Conservation (phyloP, 2,888 invertebrate genomes). For the Scaptomyza cyrtandrae region DNA sequence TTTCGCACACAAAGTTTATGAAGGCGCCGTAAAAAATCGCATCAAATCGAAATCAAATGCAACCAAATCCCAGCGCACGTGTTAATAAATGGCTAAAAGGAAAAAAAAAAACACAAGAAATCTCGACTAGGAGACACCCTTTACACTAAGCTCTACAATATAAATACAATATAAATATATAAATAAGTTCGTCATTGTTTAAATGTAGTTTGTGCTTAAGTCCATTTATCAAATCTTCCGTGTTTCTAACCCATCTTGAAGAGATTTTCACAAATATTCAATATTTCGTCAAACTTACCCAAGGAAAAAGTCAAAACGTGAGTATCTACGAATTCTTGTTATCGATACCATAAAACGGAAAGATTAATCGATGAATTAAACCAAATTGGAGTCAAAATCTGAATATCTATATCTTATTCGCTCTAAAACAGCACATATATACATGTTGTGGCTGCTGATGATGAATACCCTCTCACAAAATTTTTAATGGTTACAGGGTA, state of each 20-base stretch:
- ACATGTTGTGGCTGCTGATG: too few species aligned
- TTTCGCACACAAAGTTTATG: constrained; percentile 60
- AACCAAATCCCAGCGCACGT: constrained; percentile 67
- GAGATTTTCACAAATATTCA: neutral
- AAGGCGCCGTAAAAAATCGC: constrained; percentile 70
- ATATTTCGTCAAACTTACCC: neutral
- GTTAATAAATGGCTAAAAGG: constrained; percentile 70
- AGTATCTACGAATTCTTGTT: too few species aligned
- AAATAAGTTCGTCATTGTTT: too few species aligned
- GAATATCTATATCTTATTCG: too few species aligned
- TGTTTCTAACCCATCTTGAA: neutral
- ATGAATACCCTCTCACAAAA: neutral
- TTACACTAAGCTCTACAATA: too few species aligned
- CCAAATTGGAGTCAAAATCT: too few species aligned
- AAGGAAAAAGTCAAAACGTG: too few species aligned
- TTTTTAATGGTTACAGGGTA: neutral
- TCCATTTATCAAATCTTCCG: neutral
- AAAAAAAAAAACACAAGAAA: neutral
- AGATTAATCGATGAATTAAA: too few species aligned
- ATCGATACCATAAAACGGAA: too few species aligned
- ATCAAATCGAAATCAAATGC: constrained; percentile 71
- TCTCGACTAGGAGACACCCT: neutral
- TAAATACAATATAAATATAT: too few species aligned
- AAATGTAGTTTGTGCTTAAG: too few species aligned
- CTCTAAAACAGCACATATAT: too few species aligned